Percentiles rank a stretch among this genome's conserved stretches.
These are phyloP conservation scores for Aleiodes sp. DNA, from an alignment of 1,140 invertebrate species.

Conservation along the genomic window DNA sequence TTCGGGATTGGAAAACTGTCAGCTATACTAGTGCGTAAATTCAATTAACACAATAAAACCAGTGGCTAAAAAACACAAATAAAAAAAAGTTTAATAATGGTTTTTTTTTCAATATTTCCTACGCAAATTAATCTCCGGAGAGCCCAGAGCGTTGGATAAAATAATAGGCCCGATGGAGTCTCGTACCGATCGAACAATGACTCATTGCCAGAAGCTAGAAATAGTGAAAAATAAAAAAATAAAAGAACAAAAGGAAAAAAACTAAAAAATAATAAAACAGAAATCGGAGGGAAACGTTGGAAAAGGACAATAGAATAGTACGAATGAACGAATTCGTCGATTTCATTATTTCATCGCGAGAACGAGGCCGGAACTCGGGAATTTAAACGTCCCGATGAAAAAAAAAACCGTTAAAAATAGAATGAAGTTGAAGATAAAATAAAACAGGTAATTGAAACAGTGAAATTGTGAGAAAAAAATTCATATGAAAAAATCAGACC, in stretches of 20 bases:
- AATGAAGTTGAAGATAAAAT: background rate
- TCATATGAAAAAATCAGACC: slow-evolving; percentile 47
- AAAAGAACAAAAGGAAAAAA: slow-evolving; percentile 5
- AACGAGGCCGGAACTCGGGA: background rate
- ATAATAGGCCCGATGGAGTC: slow-evolving; percentile 6
- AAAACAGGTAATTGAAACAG: background rate
- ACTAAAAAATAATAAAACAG: slow-evolving; percentile 6
- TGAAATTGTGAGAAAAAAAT: slow-evolving; percentile 14
- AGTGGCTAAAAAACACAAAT: too few relatives aligned
- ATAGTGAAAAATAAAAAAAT: too few relatives aligned
- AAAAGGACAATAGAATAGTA: background rate
- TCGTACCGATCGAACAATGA: background rate
- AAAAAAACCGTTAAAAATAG: slow-evolving; percentile 13
- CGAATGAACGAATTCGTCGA: background rate
- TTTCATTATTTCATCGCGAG: background rate
- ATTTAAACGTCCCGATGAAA: background rate
- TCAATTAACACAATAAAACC: too few relatives aligned
- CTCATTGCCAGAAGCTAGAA: slow-evolving; percentile 6
- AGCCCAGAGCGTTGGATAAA: background rate
- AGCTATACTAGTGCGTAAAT: too few relatives aligned
- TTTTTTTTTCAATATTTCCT: background rate
- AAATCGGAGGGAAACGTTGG: background rate
- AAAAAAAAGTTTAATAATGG: background rate
- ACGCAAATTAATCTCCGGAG: background rate
- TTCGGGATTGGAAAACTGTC: too few relatives aligned